These are phyloP conservation scores for Pocillopora meandrina DNA, from an alignment of 92 coral and sea anemone species.

Conservation along the genomic window DNA sequence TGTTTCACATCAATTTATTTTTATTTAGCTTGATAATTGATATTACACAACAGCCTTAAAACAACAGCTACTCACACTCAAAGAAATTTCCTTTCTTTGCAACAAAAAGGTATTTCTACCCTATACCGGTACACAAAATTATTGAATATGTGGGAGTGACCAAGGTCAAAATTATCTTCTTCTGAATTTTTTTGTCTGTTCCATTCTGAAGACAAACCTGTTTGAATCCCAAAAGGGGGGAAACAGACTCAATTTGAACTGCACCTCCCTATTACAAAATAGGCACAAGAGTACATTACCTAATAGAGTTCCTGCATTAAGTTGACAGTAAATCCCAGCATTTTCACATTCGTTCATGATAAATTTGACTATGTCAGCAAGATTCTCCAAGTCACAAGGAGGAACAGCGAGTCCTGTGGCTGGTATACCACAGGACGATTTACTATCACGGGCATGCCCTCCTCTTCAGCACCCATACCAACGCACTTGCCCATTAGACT, in stretches of 20 bases:
- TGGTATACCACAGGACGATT: slow-evolving; percentile 47
- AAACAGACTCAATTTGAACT: not conserved
- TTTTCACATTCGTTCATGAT: slow-evolving; percentile 91
- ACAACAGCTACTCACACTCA: too few relatives aligned
- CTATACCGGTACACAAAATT: too few relatives aligned
- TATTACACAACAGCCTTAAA: too few relatives aligned
- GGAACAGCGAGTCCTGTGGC: slow-evolving; percentile 72
- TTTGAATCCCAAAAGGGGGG: not conserved
- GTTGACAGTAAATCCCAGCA: slow-evolving; percentile 88
- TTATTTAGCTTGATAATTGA: too few relatives aligned
- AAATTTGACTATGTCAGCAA: slow-evolving; percentile 90
- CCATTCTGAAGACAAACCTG: too few relatives aligned
- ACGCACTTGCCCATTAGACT: slow-evolving; percentile 84
- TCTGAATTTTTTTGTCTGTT: too few relatives aligned
- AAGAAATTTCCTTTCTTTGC: too few relatives aligned
- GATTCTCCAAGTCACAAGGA: slow-evolving; percentile 90
- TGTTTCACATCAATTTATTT: too few relatives aligned
- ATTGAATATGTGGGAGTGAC: too few relatives aligned
- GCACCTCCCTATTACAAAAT: not conserved
- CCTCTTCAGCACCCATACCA: slow-evolving; percentile 98
- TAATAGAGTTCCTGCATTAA: slow-evolving; percentile 84
- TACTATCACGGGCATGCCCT: slow-evolving; percentile 16
- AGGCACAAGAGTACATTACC: slow-evolving; percentile 38
- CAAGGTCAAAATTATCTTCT: too few relatives aligned
- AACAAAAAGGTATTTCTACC: too few relatives aligned